Conservation (phyloP, 2,888 invertebrate species). For the Steinernema hermaphroditum region DNA sequence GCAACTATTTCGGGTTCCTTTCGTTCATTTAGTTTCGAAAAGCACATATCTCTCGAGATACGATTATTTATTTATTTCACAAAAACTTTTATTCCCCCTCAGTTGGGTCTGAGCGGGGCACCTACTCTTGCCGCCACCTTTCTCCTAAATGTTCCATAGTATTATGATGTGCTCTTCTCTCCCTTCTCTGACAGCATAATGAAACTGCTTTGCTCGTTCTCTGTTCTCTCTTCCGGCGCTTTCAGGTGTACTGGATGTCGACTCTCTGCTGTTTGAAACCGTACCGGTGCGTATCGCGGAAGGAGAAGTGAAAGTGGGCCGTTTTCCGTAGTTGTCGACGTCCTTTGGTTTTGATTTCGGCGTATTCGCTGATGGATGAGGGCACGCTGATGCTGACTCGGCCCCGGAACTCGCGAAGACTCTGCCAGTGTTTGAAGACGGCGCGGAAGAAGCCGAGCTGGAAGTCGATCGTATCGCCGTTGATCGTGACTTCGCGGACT, state of each 20-base stretch:
- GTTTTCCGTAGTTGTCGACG: neutral
- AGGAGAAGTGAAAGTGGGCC: slow-evolving; percentile 2
- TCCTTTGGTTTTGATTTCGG: neutral
- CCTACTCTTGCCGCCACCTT: slow-evolving; percentile 14
- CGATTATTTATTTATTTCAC: slow-evolving; percentile 6
- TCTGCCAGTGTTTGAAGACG: slow-evolving; percentile 6
- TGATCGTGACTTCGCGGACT: neutral
- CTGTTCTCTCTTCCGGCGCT: neutral
- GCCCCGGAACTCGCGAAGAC: neutral
- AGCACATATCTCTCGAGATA: neutral
- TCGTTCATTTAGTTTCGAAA: slow-evolving; percentile 5
- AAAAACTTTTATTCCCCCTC: slow-evolving; percentile 2
- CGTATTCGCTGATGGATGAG: neutral
- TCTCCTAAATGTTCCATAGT: neutral
- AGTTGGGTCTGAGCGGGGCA: slow-evolving; percentile 17
- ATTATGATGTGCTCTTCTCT: neutral
- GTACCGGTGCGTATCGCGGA: neutral
- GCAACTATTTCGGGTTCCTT: slow-evolving; percentile 26
- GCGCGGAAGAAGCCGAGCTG: neutral
- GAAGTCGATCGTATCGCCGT: slow-evolving; percentile 2
- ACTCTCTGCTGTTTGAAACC: slow-evolving; percentile 18
- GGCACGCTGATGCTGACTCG: neutral
- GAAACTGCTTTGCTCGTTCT: slow-evolving; percentile 2
- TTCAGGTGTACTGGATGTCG: neutral
- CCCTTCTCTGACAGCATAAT: slow-evolving; percentile 20